These are phyloP conservation scores for Haemorhous mexicanus DNA, from an alignment of 2,113 vertebrate genomes.

Conservation along the genomic window DNA sequence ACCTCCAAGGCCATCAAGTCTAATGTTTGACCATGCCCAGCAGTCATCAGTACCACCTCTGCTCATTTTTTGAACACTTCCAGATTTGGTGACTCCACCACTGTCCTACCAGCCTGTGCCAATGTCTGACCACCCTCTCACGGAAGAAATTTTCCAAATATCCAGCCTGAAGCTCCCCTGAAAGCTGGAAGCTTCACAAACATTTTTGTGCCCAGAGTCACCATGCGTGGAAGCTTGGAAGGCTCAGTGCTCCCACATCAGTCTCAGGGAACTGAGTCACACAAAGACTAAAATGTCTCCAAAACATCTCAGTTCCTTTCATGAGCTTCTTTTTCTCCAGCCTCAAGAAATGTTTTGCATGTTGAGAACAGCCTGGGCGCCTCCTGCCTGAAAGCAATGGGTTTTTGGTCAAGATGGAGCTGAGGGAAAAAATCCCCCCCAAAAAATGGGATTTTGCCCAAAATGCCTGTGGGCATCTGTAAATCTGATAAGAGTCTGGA, in stretches of 20 bases:
- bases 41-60: background rate
- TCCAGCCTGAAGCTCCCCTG: background rate
- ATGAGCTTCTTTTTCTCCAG: background rate
- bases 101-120: background rate
- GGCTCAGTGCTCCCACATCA: background rate
- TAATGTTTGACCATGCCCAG: fast-evolving
- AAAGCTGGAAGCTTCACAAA: background rate
- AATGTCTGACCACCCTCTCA: background rate
- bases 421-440: background rate
- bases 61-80: background rate
- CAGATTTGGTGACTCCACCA: background rate
- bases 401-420: background rate
- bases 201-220: background rate
- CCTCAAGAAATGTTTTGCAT: background rate
- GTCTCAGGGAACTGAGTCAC: background rate
- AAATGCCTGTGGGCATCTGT: background rate
- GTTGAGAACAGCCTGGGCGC: background rate
- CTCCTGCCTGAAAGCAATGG: background rate
- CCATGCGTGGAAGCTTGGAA: background rate
- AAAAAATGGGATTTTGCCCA: background rate
- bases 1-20: too few species aligned
- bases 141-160: background rate
- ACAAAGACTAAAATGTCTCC: background rate
- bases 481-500: background rate
- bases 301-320: background rate